Base-by-base conservation (phyloP, 2,113 vertebrate genomes). In the Pluvialis apricaria region DNA sequence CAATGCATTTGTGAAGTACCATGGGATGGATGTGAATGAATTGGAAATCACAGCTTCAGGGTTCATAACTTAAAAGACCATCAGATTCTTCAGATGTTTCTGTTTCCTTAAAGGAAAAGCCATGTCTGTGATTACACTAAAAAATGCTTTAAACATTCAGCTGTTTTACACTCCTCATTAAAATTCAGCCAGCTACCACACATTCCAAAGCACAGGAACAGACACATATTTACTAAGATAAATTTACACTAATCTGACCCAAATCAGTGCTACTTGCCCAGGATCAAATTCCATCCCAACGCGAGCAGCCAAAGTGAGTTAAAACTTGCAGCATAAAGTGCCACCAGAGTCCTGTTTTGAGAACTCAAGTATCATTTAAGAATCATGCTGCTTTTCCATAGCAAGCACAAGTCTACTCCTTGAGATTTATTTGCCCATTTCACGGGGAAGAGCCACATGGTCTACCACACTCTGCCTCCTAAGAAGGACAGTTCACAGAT, bases 191-290 rank as follows among this genome's bases (percentile, higher is more conserved):
- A 82, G 73, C 82, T 94, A 91, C 94, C 51, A 11, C 80, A 61
- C 83, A 95, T 96, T 95, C 90, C 94, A 81, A 47, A 86, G 65
- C 76, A 34, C 29, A 36, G 77, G 72, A 95, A 38, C 80, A 97
- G 88, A 80, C 21, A 88, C 79, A 84, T 42, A 73, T 86, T 88
- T 88, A 64, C 60, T 58, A 36, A 81, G 61, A 86, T 32, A 45
- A 80, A 72, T 86, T 94, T 87, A 84, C 76, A 66, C 8, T 11
- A 45, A 88, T 65, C 80, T 54, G 25, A 86, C 65, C 47, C 44
- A 78, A 81, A 82, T 44, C 19, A 1, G 4, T 52, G 40, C 61
- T 91, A 4, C 65, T 94, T 8, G 3, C 79, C 57, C 80, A 76
- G 49, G 31, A 94, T 62, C 13, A 61, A 94, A 92, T 94, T 88